Conservation (phyloP, 92 coral and sea anemone genomes). For the Epizoanthus fatuus region DNA sequence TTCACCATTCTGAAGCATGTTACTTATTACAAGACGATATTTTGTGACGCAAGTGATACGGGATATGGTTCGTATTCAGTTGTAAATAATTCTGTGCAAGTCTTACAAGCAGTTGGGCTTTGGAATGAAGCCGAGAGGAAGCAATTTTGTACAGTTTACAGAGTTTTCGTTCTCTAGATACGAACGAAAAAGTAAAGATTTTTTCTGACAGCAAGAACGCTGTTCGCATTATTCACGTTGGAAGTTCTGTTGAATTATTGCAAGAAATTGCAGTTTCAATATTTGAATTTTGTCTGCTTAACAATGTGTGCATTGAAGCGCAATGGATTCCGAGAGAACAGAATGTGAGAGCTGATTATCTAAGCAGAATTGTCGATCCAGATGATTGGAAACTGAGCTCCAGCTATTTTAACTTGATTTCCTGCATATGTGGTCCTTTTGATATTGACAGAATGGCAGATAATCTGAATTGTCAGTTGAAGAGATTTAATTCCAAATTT, state of each 20-base stretch:
- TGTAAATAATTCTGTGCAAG: not conserved
- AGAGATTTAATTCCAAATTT: slow-evolving; percentile 39
- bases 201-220: slow-evolving; percentile 58
- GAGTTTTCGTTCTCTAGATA: not conserved
- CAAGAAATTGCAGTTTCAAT: slow-evolving; percentile 46
- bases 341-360: slow-evolving; percentile 53
- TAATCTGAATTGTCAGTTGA: slow-evolving; percentile 42
- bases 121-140: not conserved
- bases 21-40: not conserved
- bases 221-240: slow-evolving; percentile 28
- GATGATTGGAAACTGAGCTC: slow-evolving; percentile 71
- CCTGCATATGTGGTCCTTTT: slow-evolving; percentile 46
- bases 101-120: not conserved
- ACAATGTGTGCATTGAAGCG: not conserved
- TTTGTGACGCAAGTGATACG: slow-evolving; percentile 13
- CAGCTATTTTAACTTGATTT: slow-evolving; percentile 24
- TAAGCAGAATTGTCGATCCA: slow-evolving; percentile 65
- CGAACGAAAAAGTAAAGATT: slow-evolving; percentile 39
- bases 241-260: slow-evolving; percentile 38
- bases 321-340: slow-evolving; percentile 42
- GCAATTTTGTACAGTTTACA: not conserved
- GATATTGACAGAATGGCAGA: slow-evolving; percentile 61
- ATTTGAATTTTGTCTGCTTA: slow-evolving; percentile 15
- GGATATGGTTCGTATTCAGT: not conserved
- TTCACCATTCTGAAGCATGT: not conserved